Conservation (phyloP, 2,888 invertebrate species). For the Chrysolina americana region DNA sequence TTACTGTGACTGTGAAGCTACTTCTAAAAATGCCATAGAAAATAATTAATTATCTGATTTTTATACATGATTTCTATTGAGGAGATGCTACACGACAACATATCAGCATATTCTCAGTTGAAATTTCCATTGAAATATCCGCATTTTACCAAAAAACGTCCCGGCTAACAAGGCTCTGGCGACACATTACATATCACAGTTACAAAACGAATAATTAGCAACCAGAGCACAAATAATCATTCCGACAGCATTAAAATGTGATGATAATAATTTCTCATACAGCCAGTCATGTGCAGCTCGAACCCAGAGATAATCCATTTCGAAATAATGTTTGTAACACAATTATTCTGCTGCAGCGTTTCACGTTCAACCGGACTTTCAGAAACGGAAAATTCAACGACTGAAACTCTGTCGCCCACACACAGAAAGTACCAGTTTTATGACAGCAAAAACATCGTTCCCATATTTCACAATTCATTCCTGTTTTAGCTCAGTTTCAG, state of each 20-base stretch:
- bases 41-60: too few relatives aligned
- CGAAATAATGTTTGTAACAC: conserved; percentile 1
- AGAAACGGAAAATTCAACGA: conserved; percentile 18
- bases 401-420: conserved; percentile 20
- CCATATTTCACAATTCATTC: background rate
- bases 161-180: background rate
- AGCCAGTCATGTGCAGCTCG: conserved; percentile 3
- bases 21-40: too few relatives aligned
- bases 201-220: background rate
- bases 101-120: too few relatives aligned
- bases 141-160: too few relatives aligned
- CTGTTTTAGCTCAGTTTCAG: background rate
- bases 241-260: conserved; percentile 7
- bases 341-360: conserved; percentile 15
- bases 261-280: conserved; percentile 11
- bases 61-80: too few relatives aligned
- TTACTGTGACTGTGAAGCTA: too few relatives aligned
- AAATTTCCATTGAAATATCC: too few relatives aligned
- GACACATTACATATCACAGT: background rate
- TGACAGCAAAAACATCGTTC: conserved; percentile 6
- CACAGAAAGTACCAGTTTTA: conserved; percentile 10
- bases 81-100: too few relatives aligned
- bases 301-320: conserved; percentile 2
- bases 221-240: background rate
- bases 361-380: conserved; percentile 4